Percentiles rank a stretch among this genome's conserved stretches.
phyloP scores from a whole-genome alignment of 2,113 vertebrate genomes.

The Scytalopus superciliaris region DNA sequence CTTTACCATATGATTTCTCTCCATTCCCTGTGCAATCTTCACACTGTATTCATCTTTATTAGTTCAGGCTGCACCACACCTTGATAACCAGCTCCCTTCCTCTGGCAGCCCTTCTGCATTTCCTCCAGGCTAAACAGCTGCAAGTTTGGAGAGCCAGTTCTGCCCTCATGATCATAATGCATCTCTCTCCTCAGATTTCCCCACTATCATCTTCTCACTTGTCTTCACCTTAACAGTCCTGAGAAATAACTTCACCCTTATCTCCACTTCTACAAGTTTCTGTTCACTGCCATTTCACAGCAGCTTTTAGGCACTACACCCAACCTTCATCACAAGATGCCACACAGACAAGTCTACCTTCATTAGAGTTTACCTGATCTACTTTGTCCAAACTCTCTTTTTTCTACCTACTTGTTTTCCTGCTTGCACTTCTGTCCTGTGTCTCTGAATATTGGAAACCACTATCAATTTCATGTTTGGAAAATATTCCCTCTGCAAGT shows the following conservation, averaged over 20 bases:
- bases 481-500: not conserved
- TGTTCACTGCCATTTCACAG: not conserved
- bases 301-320: not conserved
- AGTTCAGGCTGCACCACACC: not conserved
- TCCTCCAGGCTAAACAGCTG: not conserved
- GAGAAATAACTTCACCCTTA: not conserved
- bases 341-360: not conserved
- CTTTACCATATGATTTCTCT: not conserved
- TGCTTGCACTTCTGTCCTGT: not conserved
- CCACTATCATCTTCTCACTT: not conserved
- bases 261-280: not conserved
- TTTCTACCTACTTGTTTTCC: not conserved
- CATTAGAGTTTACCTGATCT: not conserved
- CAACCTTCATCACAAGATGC: not conserved
- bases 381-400: not conserved
- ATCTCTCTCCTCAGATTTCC: not conserved
- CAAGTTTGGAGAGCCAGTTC: not conserved
- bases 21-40: not conserved
- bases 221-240: not conserved
- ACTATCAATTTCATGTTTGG: not conserved
- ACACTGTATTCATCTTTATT: not conserved
- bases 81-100: not conserved
- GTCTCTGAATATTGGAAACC: not conserved
- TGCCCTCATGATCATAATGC: not conserved
- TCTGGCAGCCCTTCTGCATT: not conserved